Conservation (phyloP, 1,140 invertebrate genomes). For the Listronotus bonariensis region DNA sequence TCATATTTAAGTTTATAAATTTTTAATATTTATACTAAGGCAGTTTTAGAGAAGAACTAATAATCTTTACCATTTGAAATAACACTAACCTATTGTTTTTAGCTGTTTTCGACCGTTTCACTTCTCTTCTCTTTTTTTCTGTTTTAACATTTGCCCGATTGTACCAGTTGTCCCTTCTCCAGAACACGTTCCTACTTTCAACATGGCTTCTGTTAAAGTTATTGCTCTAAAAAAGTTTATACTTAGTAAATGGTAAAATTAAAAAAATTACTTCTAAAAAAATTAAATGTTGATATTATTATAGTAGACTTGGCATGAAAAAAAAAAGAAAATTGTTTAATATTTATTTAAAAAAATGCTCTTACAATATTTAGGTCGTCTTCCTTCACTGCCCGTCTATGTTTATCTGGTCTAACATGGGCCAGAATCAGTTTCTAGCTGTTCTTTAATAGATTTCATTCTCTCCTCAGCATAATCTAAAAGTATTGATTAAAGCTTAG, state of each 20-base stretch:
- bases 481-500: too few species aligned
- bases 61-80: too few species aligned
- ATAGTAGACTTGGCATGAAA: too few species aligned
- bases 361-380: constrained; percentile 24
- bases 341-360: too few species aligned
- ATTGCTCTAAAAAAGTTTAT: constrained; percentile 40
- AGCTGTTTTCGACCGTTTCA: constrained; percentile 56
- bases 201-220: constrained; percentile 39
- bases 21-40: too few species aligned
- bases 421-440: constrained; percentile 30
- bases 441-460: constrained; percentile 47
- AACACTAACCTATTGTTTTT: constrained; percentile 55
- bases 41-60: too few species aligned
- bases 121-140: constrained; percentile 42
- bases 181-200: constrained; percentile 43
- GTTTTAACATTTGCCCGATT: constrained; percentile 39
- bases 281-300: too few species aligned
- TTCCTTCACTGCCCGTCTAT: constrained; percentile 42
- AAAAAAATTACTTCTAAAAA: too few species aligned
- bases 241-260: too few species aligned
- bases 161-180: constrained; percentile 42
- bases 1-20: too few species aligned
- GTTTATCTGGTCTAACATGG: constrained; percentile 45
- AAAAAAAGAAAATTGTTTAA: too few species aligned
- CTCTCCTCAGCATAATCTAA: constrained; percentile 47